These are phyloP conservation scores for Zoroaster sp. DNA, from an alignment of 53 echinoderm and acorn worm species.

Conservation along the genomic window DNA sequence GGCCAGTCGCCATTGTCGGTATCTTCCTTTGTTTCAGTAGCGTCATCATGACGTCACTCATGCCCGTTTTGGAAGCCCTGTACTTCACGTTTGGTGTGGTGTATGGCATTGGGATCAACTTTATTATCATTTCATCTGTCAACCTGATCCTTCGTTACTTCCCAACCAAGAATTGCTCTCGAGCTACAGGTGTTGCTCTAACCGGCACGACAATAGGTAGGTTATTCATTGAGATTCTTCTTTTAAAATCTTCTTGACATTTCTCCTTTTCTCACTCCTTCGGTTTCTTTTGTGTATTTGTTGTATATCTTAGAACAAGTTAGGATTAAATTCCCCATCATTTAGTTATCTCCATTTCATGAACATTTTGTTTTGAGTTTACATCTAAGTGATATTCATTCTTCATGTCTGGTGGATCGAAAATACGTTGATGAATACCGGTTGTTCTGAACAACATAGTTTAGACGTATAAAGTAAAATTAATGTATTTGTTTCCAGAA, in stretches of 20 bases:
- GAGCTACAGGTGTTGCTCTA: slow-evolving; percentile 83
- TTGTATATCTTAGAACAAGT: too few relatives aligned
- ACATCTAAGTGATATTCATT: neutral
- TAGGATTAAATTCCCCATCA: neutral
- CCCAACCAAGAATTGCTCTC: slow-evolving; percentile 82
- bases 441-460: too few relatives aligned
- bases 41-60: slow-evolving; percentile 75
- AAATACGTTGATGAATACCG: too few relatives aligned
- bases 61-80: slow-evolving; percentile 78
- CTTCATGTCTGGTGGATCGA: neutral
- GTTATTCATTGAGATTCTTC: neutral
- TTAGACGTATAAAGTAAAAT: too few relatives aligned
- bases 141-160: slow-evolving; percentile 89
- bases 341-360: neutral
- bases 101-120: slow-evolving; percentile 86
- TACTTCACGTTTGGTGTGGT: slow-evolving; percentile 91
- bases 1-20: slow-evolving; percentile 69
- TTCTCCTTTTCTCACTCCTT: neutral
- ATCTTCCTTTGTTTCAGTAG: slow-evolving; percentile 75
- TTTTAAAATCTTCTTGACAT: neutral
- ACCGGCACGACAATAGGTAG: slow-evolving; percentile 85
- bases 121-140: slow-evolving; percentile 79
- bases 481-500: too few relatives aligned
- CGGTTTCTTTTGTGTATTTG: neutral
- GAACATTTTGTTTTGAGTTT: neutral